Base-by-base conservation (phyloP, 1,140 invertebrate species). In the Sipha flava region DNA sequence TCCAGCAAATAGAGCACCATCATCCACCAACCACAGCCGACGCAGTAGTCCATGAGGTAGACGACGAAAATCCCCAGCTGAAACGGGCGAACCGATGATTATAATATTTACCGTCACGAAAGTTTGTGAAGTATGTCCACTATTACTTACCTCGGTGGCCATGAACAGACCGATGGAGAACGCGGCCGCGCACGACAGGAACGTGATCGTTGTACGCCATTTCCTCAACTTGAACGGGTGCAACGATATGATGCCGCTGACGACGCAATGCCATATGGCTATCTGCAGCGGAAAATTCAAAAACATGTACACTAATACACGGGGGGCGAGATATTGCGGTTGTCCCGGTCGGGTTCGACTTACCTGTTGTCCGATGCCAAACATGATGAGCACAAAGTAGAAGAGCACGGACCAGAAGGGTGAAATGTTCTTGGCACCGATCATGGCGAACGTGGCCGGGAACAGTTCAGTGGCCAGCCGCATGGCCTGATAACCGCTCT, bases 361-460 rank as follows among this genome's bases (percentile, higher is more conserved):
- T 81, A 90, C 89, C 87, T 93, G 92, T 84, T 96, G 94, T 3
- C 92, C 92, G 29, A 97, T 88, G 0, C 94, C 94, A 83, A 97
- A 95, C 73, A 94, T 86, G 72, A 95, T 93, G 68, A 96, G 88
- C 64, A 91, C 90, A 82, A 93, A 91, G 85, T 95, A 97, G 82
- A 95, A 94, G 18, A 95, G 88, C 10, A 94, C 90, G 0, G 93
- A 92, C 94, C 94, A 96, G 83, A 94, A 93, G 16, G 93, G 92
- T 0, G 92, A 94, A 6, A 92, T 88, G 75, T 83, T 83, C 26
- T 89, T 88, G 9, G 89, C 87, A 3, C 90, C 90, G 16, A 93
- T 85, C 23, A 93, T 86, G 0, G 93, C 92, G 3, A 95, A 86
- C 2, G 93, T 92, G 0, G 94, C 92, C 1, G 95, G 95, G 80